Conservation (phyloP, 2,113 vertebrate genomes). For the Colistium nudipinnis region DNA sequence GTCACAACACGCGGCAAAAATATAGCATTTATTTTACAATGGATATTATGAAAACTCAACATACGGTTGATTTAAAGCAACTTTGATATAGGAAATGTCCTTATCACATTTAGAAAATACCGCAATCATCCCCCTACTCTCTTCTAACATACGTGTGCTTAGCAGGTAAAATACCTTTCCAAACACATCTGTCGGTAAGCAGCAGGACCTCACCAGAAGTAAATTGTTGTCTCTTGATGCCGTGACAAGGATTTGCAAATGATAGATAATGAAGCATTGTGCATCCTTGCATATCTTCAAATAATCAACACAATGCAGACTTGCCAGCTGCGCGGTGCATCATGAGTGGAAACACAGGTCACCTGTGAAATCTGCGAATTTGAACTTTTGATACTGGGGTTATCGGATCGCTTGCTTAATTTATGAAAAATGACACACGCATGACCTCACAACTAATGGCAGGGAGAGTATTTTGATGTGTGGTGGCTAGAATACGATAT, state of each 20-base stretch:
- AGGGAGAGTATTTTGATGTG: not conserved
- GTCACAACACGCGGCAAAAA: too few relatives aligned
- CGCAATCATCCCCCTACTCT: conserved; percentile 19
- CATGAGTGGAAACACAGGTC: conserved; percentile 2
- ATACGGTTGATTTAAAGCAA: too few relatives aligned
- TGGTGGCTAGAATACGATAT: not conserved
- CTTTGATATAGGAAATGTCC: too few relatives aligned
- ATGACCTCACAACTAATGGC: not conserved
- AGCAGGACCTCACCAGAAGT: conserved; percentile 42
- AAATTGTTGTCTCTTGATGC: conserved; percentile 27
- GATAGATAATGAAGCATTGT: conserved; percentile 48
- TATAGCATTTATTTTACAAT: too few relatives aligned
- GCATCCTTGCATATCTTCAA: conserved; percentile 23
- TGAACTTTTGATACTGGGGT: not conserved
- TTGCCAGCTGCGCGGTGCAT: too few relatives aligned
- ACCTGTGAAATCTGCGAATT: conserved; percentile 25
- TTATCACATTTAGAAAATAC: too few relatives aligned
- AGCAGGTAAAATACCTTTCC: conserved; percentile 41
- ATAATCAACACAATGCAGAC: conserved; percentile 22
- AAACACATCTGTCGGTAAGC: conserved; percentile 64
- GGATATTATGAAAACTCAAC: too few relatives aligned
- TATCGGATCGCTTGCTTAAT: not conserved
- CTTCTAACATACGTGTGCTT: conserved; percentile 62
- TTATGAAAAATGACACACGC: conserved; percentile 10
- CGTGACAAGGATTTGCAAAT: conserved; percentile 45